These are phyloP conservation scores for Aphidius ervi DNA, from an alignment of 1,140 invertebrate genomes.

Conservation along the genomic window DNA sequence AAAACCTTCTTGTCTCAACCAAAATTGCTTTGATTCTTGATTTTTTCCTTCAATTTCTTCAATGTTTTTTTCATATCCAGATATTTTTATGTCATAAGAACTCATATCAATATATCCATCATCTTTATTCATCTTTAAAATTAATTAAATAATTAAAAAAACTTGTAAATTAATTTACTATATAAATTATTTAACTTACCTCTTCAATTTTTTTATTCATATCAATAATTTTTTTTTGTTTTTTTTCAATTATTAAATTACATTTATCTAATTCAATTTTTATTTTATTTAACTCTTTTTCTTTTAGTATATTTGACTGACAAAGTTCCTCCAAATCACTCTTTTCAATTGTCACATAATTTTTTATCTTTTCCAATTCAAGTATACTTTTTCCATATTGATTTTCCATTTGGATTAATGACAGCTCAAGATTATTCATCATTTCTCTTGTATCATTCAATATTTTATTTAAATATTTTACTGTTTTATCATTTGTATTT, in stretches of 20 bases:
- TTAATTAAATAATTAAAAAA: slow-evolving; percentile 4
- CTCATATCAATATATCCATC: slow-evolving; percentile 46
- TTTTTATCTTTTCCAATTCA: slow-evolving; percentile 59
- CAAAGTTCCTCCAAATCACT: slow-evolving; percentile 47
- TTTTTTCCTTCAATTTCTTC: slow-evolving; percentile 57
- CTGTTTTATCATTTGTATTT: slow-evolving; percentile 62
- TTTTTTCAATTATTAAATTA: slow-evolving; percentile 45
- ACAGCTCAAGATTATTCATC: slow-evolving; percentile 56
- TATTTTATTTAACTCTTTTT: slow-evolving; percentile 55
- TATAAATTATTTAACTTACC: slow-evolving; percentile 36
- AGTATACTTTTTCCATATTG: slow-evolving; percentile 58
- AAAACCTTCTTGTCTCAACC: slow-evolving; percentile 69
- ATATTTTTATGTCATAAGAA: slow-evolving; percentile 56
- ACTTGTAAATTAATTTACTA: slow-evolving; percentile 14
- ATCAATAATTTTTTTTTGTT: slow-evolving; percentile 54
- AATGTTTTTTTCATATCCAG: slow-evolving; percentile 60
- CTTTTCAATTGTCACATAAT: slow-evolving; percentile 43
- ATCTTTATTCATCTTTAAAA: slow-evolving; percentile 26
- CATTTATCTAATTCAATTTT: slow-evolving; percentile 40
- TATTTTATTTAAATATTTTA: slow-evolving; percentile 48
- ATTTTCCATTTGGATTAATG: slow-evolving; percentile 61
- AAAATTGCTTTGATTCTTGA: slow-evolving; percentile 63
- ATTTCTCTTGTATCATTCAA: slow-evolving; percentile 47
- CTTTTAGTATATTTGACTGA: slow-evolving; percentile 50
- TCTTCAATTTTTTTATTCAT: slow-evolving; percentile 58